Evolutionary conservation across 2,113 vertebrate genomes (phyloP).

Genomic region (Pica pica): DNA sequence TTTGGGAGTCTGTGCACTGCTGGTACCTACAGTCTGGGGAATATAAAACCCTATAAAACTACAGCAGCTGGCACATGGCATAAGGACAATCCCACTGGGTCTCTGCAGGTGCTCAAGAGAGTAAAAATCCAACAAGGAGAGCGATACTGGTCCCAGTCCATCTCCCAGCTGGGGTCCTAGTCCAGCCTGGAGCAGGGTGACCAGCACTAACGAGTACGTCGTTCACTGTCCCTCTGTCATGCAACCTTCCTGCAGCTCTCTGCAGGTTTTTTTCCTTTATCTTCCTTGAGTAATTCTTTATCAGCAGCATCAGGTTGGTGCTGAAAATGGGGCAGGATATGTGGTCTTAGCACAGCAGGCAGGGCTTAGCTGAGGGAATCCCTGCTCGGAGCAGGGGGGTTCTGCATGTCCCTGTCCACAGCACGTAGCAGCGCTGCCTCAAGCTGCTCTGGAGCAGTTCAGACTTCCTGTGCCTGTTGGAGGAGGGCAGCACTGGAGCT

Average conservation of each 20-base stretch:
- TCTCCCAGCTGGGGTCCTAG: not conserved
- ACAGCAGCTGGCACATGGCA: not conserved
- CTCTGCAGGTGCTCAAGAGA: not conserved
- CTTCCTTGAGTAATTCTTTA: not conserved
- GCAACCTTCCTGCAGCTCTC: not conserved
- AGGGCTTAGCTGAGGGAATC: not conserved
- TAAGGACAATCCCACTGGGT: not conserved
- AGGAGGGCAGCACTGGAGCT: not conserved
- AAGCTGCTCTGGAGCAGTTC: not conserved
- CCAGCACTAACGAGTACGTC: not conserved
- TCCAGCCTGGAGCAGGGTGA: not conserved
- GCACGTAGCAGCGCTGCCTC: accelerated
- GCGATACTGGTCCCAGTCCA: not conserved
- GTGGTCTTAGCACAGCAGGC: not conserved
- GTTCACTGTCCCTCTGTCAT: not conserved
- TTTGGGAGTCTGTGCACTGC: not conserved
- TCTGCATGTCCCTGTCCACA: not conserved
- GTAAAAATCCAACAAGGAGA: not conserved
- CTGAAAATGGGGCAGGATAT: not conserved
- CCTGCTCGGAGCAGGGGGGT: not conserved
- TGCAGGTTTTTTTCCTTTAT: not conserved
- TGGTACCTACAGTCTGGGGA: not conserved
- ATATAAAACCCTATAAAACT: not conserved
- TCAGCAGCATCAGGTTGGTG: not conserved
- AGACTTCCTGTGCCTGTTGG: not conserved